Conservation (phyloP, 2,797 vertebrate species). For the Nasua narica region DNA sequence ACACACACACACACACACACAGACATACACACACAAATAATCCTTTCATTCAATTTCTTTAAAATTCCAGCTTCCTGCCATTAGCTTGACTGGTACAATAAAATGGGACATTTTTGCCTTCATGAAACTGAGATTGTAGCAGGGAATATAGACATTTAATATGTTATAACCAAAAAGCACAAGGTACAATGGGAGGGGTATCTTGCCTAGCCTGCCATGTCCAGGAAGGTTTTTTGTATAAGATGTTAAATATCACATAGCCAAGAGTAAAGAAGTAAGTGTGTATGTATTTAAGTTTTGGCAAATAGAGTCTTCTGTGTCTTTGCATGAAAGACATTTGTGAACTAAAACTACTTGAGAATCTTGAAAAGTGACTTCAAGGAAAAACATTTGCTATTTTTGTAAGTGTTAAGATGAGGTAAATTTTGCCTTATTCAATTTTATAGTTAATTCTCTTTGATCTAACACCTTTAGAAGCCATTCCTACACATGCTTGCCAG, state of each 20-base stretch:
- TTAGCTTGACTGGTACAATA: neutral
- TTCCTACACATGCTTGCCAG: neutral
- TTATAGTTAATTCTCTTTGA: neutral
- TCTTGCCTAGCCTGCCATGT: neutral
- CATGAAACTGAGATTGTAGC: neutral
- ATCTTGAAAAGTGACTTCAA: neutral
- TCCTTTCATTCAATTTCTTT: neutral
- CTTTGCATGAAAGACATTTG: neutral
- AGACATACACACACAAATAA: neutral
- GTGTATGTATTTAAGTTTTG: neutral
- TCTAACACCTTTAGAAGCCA: neutral
- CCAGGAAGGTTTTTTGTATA: neutral
- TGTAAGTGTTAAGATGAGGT: neutral
- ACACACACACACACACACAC: neutral
- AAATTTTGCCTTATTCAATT: slow-evolving; percentile 15
- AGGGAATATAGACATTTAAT: neutral
- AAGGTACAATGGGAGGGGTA: neutral
- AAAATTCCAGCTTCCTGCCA: neutral
- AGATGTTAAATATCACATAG: neutral
- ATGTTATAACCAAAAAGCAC: neutral
- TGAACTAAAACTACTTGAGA: neutral
- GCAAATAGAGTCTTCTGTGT: neutral
- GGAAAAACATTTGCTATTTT: neutral
- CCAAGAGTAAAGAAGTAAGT: neutral
- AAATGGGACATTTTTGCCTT: neutral